Conservation (phyloP, 2,113 vertebrate species). For the Notarius quadriscutis region DNA sequence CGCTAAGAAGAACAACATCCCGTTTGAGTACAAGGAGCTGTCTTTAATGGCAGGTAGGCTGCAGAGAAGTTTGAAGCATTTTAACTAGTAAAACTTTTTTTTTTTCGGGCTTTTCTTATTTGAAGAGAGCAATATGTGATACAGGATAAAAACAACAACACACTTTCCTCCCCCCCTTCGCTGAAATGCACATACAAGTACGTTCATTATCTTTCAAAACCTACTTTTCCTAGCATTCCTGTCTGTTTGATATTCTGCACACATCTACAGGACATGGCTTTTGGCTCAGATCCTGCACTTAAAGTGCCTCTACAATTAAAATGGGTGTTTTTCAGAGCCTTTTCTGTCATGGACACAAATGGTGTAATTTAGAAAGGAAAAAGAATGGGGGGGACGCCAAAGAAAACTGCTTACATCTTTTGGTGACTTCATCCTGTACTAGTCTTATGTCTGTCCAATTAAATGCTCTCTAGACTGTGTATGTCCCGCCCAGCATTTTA, state of each 20-base stretch:
- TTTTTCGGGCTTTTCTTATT: no score
- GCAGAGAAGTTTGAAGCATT: not conserved
- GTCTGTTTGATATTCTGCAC: not conserved
- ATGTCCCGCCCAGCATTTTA: not conserved
- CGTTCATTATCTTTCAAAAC: not conserved
- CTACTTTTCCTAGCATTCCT: not conserved
- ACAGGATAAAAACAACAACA: not conserved
- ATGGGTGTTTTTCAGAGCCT: not conserved
- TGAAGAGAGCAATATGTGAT: not conserved
- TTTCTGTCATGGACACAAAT: not conserved
- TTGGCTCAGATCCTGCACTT: not conserved
- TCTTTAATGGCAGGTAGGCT: conserved; percentile 74
- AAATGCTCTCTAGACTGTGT: not conserved
- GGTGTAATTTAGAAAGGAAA: not conserved
- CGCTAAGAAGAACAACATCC: conserved; percentile 75
- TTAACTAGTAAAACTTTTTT: no score
- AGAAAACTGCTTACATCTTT: not conserved
- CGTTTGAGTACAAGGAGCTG: conserved; percentile 76
- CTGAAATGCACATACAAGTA: not conserved
- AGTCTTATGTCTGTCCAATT: no score
- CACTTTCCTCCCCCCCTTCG: not conserved
- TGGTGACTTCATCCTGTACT: not conserved
- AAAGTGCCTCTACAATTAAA: not conserved
- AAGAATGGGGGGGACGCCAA: not conserved
- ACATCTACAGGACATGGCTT: not conserved